A percentile compares a stretch with the other conserved stretches of the same genome.
Evolutionary conservation across 1,140 invertebrate species (phyloP).

Genomic region (Drosophila dunni): DNA sequence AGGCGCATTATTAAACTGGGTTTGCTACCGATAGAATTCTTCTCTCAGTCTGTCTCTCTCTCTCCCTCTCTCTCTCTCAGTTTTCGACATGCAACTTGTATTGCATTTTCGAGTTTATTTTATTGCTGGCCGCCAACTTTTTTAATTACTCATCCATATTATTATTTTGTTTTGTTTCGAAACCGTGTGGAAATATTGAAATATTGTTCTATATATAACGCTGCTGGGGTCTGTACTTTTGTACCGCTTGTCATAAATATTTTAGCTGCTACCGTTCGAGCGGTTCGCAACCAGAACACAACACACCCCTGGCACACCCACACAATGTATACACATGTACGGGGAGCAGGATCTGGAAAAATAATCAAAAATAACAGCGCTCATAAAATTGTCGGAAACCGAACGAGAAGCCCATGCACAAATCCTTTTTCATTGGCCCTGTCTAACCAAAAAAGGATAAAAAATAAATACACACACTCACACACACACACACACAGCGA

Average conservation of each 20-base stretch:
- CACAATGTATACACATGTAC: not conserved
- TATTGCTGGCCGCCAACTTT: conserved; percentile 48
- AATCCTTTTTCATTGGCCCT: conserved; percentile 72
- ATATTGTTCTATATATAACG: conserved; percentile 49
- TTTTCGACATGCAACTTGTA: conserved; percentile 21
- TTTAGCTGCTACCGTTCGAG: conserved; percentile 58
- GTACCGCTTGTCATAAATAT: conserved; percentile 76
- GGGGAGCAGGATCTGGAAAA: conserved; percentile 37
- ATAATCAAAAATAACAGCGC: conserved; percentile 65
- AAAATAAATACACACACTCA: conserved; percentile 8
- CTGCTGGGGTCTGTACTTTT: conserved; percentile 31
- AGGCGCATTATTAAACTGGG: conserved; percentile 3
- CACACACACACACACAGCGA: not conserved
- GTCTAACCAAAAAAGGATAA: conserved; percentile 49
- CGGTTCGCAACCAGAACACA: conserved; percentile 15
- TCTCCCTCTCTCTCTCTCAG: conserved; percentile 2
- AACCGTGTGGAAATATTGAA: conserved; percentile 64
- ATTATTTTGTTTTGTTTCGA: conserved; percentile 36
- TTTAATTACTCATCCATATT: conserved; percentile 69
- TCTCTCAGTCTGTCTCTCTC: not conserved
- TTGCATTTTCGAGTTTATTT: conserved; percentile 39
- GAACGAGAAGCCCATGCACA: conserved; percentile 53
- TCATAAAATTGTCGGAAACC: conserved; percentile 75
- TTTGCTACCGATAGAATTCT: not conserved
- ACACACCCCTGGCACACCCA: conserved; percentile 1